Evolutionary conservation across 2,888 invertebrate species (phyloP), one percentile per base, ranked within the genome.

Genomic region (Brachyptera risi): DNA sequence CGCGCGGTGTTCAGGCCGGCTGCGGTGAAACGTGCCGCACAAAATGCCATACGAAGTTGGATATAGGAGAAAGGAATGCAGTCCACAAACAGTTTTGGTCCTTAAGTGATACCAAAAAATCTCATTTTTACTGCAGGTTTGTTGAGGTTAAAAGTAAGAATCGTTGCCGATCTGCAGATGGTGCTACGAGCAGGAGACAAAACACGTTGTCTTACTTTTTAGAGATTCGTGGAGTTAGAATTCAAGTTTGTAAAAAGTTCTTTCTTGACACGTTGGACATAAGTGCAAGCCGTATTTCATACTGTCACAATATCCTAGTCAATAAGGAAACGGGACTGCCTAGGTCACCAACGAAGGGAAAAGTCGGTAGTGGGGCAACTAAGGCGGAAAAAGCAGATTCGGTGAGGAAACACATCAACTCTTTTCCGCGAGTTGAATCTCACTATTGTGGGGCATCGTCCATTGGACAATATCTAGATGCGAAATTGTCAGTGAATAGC

Each of bases 371-470:
- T 3, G 26, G 17, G 24, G n/a, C 2, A 3, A 49, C 27, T 9
- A n/a, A 49, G 3, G 2, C 7, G 5, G 7, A n/a, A 26, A n/a
- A 5, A n/a, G 2, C n/a, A 26, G 49, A 60, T 26, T 5, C 7
- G 2, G 47, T 58, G 9, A 17, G 44, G 54, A 40, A 38, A 1
- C 67, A 68, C 38, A 68, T 68, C 31, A 65, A 65, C 23, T 64
- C 64, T 58, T 68, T 68, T 60, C 66, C 67, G 11, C 56, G 44
- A 24, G 65, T 67, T 57, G 66, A 68, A 51, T 64, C 64, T 3
- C 66, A 68, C 40, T 67, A 65, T 35, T 61, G 56, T 19, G 35
- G 66, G 37, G 65, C 64, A 58, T 58, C 44, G 42, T 65, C 65
- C 13, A 61, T 62, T 49, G 57, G 66, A 35, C 60, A 61, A 51